Evolutionary conservation across 2,113 vertebrate genomes (phyloP).

Genomic region (Speoplatyrhinus poulsoni): DNA sequence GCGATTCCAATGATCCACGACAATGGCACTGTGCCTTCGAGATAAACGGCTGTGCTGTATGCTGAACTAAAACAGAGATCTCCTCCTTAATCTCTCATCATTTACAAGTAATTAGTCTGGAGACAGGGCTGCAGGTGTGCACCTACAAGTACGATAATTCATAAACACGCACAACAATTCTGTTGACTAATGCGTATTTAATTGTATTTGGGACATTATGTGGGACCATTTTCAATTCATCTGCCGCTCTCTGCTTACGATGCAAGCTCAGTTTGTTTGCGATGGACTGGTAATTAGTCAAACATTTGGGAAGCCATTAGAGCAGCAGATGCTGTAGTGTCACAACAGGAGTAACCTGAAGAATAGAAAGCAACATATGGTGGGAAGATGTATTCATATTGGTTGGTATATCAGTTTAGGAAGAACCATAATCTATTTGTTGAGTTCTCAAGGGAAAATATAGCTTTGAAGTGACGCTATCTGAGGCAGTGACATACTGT

Average conservation of each 20-base stretch:
- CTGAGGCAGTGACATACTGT: too few relatives aligned
- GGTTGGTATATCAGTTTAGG: neutral
- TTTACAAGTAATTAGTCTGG: conserved; percentile 20
- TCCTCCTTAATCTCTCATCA: conserved; percentile 10
- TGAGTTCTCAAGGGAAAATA: conserved; percentile 1
- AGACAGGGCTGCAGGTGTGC: neutral
- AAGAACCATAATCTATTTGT: conserved; percentile 8
- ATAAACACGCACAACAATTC: neutral
- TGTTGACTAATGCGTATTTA: conserved; percentile 20
- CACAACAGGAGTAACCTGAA: conserved; percentile 15
- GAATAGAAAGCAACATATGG: conserved; percentile 10
- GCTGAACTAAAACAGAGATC: neutral
- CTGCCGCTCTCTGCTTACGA: conserved; percentile 26
- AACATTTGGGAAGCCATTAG: conserved; percentile 62
- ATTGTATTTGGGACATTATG: conserved; percentile 37
- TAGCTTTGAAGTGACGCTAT: neutral
- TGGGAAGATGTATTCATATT: conserved; percentile 5
- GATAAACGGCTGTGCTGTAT: neutral
- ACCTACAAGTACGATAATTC: neutral
- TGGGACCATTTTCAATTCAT: neutral
- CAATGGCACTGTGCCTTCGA: neutral
- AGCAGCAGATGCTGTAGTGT: conserved; percentile 45
- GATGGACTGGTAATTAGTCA: conserved; percentile 54
- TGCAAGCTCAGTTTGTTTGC: conserved; percentile 40
- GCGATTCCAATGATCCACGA: neutral